Conservation (phyloP, 2,888 invertebrate species). For the Melanchra persicariae region DNA sequence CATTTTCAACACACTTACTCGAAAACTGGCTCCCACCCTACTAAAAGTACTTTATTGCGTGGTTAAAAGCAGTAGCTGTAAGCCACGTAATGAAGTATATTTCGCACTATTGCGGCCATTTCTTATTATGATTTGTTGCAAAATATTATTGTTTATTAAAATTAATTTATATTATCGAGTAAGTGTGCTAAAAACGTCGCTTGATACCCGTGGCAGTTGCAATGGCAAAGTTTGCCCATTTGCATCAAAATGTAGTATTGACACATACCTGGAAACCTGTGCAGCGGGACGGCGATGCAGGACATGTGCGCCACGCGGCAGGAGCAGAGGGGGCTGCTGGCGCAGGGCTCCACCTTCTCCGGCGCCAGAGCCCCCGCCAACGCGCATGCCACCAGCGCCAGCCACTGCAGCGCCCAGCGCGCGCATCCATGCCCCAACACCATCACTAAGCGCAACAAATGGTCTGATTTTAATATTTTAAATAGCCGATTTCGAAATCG, state of each 20-base stretch:
- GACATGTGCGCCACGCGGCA: conserved; percentile 93
- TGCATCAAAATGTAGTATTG: background rate
- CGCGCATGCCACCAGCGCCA: conserved; percentile 84
- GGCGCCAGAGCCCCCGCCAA: conserved; percentile 85
- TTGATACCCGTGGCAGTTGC: too few relatives aligned
- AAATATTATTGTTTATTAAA: too few relatives aligned
- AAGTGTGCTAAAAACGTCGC: too few relatives aligned
- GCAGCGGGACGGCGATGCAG: conserved; percentile 93
- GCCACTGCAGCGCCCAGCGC: conserved; percentile 84
- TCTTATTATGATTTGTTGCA: too few relatives aligned
- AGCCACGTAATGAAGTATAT: too few relatives aligned
- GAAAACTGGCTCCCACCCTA: too few relatives aligned
- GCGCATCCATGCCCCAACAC: conserved; percentile 84
- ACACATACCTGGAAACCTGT: conserved; percentile 92
- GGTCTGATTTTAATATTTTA: background rate
- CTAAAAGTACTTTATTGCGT: too few relatives aligned
- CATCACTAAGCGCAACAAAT: conserved; percentile 80
- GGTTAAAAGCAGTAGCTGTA: too few relatives aligned
- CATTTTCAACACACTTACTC: too few relatives aligned
- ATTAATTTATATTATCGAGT: too few relatives aligned
- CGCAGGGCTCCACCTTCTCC: conserved; percentile 90
- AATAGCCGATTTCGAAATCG: background rate
- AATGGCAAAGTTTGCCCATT: too few relatives aligned
- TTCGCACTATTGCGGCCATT: too few relatives aligned
- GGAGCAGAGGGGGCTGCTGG: conserved; percentile 93